Evolutionary conservation across 2,797 vertebrate species (phyloP), one percentile per base, ranked within the genome.

Genomic region (Mus caroli): DNA sequence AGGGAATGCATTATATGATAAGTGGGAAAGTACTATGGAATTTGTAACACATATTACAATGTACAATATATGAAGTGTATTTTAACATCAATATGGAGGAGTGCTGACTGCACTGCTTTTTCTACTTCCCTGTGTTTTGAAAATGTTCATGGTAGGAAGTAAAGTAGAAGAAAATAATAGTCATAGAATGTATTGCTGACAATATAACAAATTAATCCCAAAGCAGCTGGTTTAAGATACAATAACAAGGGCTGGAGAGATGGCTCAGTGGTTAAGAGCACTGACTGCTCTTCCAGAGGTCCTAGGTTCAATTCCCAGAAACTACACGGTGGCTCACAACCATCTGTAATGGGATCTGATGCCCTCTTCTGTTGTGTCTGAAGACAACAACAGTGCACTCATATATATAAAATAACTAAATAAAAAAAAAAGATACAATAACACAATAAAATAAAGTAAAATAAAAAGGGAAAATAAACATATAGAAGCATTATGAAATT

Each of bases 111-210:
- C 5, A 75, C 34, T 77, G 34, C 6, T 34, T 90, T 77, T 64
- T 24, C 80, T 62, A 87, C 52, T 78, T 73, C 73, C 12, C 20
- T 34, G 6, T 62, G 37, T 91, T 94, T 10, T 82, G 60, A 82
- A 87, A 92, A 62, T 28, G 85, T 90, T 88, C 67, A 88, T 24
- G 54, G 54, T 52, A 88, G 56, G 80, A 95, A 90, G n/a, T 56
- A 85, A 94, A 95, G 46, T 31, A 14, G 64, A 91, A 88, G 40
- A 3, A 34, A 90, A 67, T 34, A 88, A 93, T 67, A 88, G 91
- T 67, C 73, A 89, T 77, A 22, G 28, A 60, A 50, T 92, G 19
- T 67, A 75, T 58, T 62, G 86, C 15, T 37, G 69, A 86, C 84
- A 93, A 91, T 12, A 17, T 82, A 82, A 69, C 1, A 85, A 89